Base-by-base conservation (phyloP, 2,113 vertebrate species). In the Zonotrichia leucophrys region DNA sequence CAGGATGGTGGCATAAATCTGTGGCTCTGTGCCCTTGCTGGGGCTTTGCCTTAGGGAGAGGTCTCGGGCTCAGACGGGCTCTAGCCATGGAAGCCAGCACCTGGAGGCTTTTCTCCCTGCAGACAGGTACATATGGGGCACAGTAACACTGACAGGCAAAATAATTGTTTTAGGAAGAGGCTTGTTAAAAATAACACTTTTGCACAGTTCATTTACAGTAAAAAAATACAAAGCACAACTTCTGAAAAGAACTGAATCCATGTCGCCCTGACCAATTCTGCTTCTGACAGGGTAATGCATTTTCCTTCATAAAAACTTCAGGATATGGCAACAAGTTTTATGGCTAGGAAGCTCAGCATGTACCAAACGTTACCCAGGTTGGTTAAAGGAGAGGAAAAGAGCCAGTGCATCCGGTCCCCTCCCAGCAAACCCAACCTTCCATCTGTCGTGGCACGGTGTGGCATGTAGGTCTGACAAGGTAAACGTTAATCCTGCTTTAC, bases 381-480 rank as follows among this genome's bases (percentile, higher is more conserved):
- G 1, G 10, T 58, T 67, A 46, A 73, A 86, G 49, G 33, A 83
- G 44, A 49, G 11, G 52, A 46, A 41, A 81, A 62, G 37, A 87
- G 25, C 56, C 20, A 16, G 1, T 3, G 8, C 22, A 15, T 62
- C 30, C 15, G 8, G 68, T 50, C n/a, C 19, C 6, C 24, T 78
- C n/a, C 18, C 64, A 64, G 19, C 35, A 94, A 73, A 52, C 39
- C 10, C 37, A 62, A 33, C 37, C 58, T 47, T 80, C 64, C 72
- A 83, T 86, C 55, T 13, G 7, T 33, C 0, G 0, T 0, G 1
- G 78, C 80, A 52, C 33, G 23, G 83, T 53, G 44, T 0, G 0
- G 5, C 5, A 12, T 92, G 46, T 27, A 24, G 84, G 42, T 94
- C 49, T 74, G 74, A 74, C 69, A 55, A 50, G 70, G 49, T 86